A percentile compares a stretch with the other conserved stretches of the same genome.
These are phyloP conservation scores for Saiga tatarica DNA, from an alignment of 2,113 vertebrate species.

Conservation along the genomic window DNA sequence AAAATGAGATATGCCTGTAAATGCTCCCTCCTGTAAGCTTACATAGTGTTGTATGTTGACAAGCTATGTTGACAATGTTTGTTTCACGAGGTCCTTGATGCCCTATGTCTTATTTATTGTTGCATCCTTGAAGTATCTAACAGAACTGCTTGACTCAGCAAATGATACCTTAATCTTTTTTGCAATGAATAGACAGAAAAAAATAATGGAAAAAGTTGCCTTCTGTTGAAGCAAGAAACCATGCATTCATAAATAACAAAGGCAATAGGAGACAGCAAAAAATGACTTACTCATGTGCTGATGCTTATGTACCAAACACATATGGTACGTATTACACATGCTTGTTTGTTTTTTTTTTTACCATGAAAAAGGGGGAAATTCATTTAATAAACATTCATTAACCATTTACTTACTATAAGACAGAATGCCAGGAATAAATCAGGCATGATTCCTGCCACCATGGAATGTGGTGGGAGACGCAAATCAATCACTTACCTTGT, in stretches of 20 bases:
- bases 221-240: not conserved
- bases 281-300: not conserved
- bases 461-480: not conserved
- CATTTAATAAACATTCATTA: not conserved
- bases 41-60: not conserved
- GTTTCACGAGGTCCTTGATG: not conserved
- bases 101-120: not conserved
- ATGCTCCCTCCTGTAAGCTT: not conserved
- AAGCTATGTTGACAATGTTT: not conserved
- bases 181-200: not conserved
- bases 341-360: not conserved
- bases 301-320: not conserved
- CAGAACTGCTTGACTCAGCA: not conserved
- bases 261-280: not conserved
- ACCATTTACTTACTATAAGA: not conserved
- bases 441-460: not conserved
- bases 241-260: not conserved
- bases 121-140: not conserved
- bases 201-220: not conserved
- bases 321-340: not conserved
- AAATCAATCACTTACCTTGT: not conserved
- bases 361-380: not conserved
- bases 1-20: not conserved
- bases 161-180: not conserved
- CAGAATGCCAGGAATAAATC: not conserved